Conservation (phyloP, 2,797 vertebrate species). For the Phoxinus dragarum region DNA sequence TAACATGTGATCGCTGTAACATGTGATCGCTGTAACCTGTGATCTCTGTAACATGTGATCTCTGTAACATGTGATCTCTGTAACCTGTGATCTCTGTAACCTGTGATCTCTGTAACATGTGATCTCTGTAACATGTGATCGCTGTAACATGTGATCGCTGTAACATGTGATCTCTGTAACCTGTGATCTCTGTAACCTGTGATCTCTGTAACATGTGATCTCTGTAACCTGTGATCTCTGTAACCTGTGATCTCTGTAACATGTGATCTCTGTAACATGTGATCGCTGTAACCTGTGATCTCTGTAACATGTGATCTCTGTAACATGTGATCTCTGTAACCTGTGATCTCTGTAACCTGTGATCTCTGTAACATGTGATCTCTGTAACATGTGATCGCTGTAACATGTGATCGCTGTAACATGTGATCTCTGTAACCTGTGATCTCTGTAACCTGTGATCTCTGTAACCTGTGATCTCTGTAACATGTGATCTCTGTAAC, state of each 20-base stretch:
- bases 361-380: neutral
- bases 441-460: neutral
- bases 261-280: slow-evolving; percentile 77
- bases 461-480: slow-evolving; percentile 70
- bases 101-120: slow-evolving; percentile 77
- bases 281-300: slow-evolving; percentile 71
- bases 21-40: slow-evolving; percentile 77
- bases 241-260: slow-evolving; percentile 74
- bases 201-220: slow-evolving; percentile 69
- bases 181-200: too few species aligned
- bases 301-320: slow-evolving; percentile 69
- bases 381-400: slow-evolving; percentile 71
- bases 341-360: slow-evolving; percentile 71
- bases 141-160: slow-evolving; percentile 70
- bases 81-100: slow-evolving; percentile 73
- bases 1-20: slow-evolving; percentile 73
- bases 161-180: too few species aligned
- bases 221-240: slow-evolving; percentile 69
- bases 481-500: slow-evolving; percentile 50
- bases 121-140: slow-evolving; percentile 69
- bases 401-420: too few species aligned
- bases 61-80: too few species aligned
- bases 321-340: slow-evolving; percentile 70
- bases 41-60: neutral
- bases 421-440: slow-evolving; percentile 70